phyloP scores from a whole-genome alignment of 2,113 vertebrate genomes.

The Coptodon rendalli region DNA sequence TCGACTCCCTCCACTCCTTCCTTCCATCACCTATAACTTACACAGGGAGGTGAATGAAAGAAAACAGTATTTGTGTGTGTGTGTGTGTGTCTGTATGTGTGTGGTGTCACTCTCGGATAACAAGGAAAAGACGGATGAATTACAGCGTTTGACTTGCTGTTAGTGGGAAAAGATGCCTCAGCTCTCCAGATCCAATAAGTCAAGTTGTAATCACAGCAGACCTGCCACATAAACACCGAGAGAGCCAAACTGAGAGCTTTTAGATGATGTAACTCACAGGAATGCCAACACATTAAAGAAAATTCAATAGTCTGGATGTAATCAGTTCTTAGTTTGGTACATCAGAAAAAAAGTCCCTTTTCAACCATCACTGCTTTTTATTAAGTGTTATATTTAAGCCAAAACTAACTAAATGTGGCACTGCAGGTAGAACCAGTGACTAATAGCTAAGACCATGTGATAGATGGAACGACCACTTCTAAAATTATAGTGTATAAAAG shows the following conservation, averaged over 20 bases:
- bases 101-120: constrained; percentile 3
- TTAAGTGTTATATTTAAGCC: not conserved
- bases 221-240: not conserved
- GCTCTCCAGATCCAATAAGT: constrained; percentile 12
- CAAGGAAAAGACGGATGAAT: constrained; percentile 33
- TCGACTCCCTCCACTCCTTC: constrained; percentile 13
- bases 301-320: not conserved
- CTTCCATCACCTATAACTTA: constrained; percentile 25
- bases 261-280: constrained; percentile 6
- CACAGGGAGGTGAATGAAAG: not conserved
- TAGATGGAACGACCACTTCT: not conserved
- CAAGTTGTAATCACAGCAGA: not conserved
- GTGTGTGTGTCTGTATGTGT: not conserved
- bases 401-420: not conserved
- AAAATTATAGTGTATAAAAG: not conserved
- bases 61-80: not conserved
- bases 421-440: not conserved
- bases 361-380: not conserved
- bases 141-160: constrained; percentile 3
- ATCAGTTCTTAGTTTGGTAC: not conserved
- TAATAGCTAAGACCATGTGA: not conserved
- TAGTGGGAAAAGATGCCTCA: not conserved
- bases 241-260: not conserved
- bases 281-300: not conserved
- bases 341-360: not conserved